These are phyloP conservation scores for Ladona fulva DNA, from an alignment of 1,140 invertebrate genomes.

Conservation along the genomic window DNA sequence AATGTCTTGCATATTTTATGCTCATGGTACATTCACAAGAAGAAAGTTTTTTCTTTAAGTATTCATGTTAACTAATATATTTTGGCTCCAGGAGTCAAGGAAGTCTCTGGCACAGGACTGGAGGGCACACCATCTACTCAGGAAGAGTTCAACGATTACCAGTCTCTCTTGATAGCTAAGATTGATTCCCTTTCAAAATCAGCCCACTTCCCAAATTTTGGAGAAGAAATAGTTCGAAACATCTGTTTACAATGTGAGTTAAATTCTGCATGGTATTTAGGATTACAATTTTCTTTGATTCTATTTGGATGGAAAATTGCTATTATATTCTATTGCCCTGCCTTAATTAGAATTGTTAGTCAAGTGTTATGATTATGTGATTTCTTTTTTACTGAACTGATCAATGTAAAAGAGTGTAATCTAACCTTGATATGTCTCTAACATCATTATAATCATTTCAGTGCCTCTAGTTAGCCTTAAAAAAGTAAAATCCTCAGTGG, in stretches of 20 bases:
- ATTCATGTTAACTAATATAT: slow-evolving; percentile 25
- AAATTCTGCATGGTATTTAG: slow-evolving; percentile 18
- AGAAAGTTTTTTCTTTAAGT: no score
- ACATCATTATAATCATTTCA: slow-evolving; percentile 34
- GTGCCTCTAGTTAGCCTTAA: slow-evolving; percentile 64
- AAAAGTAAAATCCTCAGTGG: slow-evolving; percentile 69
- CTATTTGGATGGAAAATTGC: no score
- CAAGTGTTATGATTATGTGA: no score
- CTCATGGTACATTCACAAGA: no score
- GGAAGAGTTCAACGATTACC: slow-evolving; percentile 73
- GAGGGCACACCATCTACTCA: slow-evolving; percentile 58
- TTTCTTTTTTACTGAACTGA: neutral
- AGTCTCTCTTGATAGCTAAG: slow-evolving; percentile 60
- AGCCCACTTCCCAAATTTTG: slow-evolving; percentile 62
- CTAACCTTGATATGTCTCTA: no score
- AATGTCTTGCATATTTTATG: no score
- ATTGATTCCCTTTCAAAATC: slow-evolving; percentile 57
- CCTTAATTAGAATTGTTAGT: no score
- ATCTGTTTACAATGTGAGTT: slow-evolving; percentile 69
- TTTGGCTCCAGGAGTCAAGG: slow-evolving; percentile 11
- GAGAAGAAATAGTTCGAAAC: slow-evolving; percentile 68
- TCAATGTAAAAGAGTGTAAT: no score
- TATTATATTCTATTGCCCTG: no score
- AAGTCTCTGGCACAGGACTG: slow-evolving; percentile 34
- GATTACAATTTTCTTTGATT: no score